Percentiles rank a stretch among this genome's conserved stretches.
Evolutionary conservation across 2,797 vertebrate species (phyloP).

Genomic region (Catamblyrhynchus diadema): DNA sequence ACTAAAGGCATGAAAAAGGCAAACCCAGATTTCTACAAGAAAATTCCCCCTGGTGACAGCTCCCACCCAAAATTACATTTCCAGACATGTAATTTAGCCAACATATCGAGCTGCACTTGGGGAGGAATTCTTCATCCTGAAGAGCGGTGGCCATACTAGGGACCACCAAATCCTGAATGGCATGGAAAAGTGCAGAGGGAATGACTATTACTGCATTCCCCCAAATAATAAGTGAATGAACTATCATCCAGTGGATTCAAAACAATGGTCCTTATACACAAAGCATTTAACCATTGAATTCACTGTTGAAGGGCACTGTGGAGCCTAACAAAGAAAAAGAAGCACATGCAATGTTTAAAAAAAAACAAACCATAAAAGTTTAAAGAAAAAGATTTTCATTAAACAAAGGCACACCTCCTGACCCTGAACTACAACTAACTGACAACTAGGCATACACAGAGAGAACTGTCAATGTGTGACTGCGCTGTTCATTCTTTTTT

Average conservation of each 20-base stretch:
- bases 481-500: background rate
- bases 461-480: rapidly evolving
- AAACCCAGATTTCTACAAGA: background rate
- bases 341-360: background rate
- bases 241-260: background rate
- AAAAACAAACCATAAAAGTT: background rate
- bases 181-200: background rate
- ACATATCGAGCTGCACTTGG: background rate
- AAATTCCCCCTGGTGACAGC: background rate
- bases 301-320: background rate
- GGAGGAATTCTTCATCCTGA: background rate
- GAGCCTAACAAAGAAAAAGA: background rate
- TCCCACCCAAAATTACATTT: background rate
- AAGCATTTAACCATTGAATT: background rate
- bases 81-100: background rate
- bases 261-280: conserved; percentile 11
- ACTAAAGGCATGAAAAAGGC: background rate
- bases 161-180: background rate
- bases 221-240: background rate
- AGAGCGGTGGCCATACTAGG: background rate
- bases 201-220: background rate
- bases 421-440: background rate
- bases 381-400: background rate
- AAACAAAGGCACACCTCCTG: background rate
- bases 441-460: background rate